Percentiles rank a stretch among this genome's conserved stretches.
phyloP scores from a whole-genome alignment of 2,113 vertebrate genomes.

The Tautogolabrus adspersus region DNA sequence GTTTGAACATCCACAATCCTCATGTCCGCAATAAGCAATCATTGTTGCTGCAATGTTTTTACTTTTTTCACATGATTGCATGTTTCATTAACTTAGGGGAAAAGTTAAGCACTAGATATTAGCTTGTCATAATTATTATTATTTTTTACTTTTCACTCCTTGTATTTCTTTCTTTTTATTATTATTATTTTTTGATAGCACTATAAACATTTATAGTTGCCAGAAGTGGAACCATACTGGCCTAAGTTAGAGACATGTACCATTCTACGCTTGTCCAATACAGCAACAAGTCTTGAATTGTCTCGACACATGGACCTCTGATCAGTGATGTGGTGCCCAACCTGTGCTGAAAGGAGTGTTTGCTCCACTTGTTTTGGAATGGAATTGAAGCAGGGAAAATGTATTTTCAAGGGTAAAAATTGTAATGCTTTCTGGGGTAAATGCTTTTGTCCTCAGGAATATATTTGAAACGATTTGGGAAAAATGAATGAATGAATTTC shows the following conservation, averaged over 20 bases:
- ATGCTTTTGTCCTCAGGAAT: constrained; percentile 80
- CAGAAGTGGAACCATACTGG: constrained; percentile 31
- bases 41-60: constrained; percentile 51
- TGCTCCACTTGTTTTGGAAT: constrained; percentile 80
- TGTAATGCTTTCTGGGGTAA: constrained; percentile 77
- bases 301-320: constrained; percentile 67
- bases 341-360: constrained; percentile 66
- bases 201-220: constrained; percentile 31
- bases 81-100: constrained; percentile 38
- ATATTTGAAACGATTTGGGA: constrained; percentile 70
- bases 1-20: constrained; percentile 68
- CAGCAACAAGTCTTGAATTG: constrained; percentile 52
- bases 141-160: constrained; percentile 35
- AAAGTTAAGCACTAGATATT: constrained; percentile 32
- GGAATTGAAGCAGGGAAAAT: constrained; percentile 60
- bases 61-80: constrained; percentile 43
- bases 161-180: constrained; percentile 53
- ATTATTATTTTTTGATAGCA: constrained; percentile 32
- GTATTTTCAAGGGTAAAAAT: constrained; percentile 53
- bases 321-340: constrained; percentile 70
- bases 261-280: constrained; percentile 49
- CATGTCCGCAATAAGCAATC: constrained; percentile 52
- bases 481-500: constrained; percentile 61
- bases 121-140: constrained; percentile 20
- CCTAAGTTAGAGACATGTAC: constrained; percentile 22